A percentile compares a stretch with the other conserved stretches of the same genome.
phyloP scores from a whole-genome alignment of 2,888 invertebrate species.

The Adineta ricciae region DNA sequence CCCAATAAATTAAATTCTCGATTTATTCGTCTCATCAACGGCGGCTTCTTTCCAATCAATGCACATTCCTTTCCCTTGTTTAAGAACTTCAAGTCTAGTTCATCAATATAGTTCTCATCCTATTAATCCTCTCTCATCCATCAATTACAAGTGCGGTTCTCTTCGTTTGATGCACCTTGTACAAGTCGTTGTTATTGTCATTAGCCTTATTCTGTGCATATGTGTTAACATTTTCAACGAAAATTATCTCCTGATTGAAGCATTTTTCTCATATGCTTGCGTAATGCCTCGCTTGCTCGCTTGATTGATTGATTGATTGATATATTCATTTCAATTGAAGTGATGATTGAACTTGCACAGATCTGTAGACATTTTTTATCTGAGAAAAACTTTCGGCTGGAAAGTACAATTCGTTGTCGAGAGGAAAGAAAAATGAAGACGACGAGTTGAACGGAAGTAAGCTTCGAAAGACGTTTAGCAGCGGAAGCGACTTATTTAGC shows the following conservation, averaged over 20 bases:
- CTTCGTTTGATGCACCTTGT: not conserved
- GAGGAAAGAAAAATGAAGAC: not conserved
- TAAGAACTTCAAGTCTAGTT: not conserved
- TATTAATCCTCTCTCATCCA: constrained; percentile 13
- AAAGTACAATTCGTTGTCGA: constrained; percentile 13
- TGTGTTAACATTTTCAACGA: not conserved
- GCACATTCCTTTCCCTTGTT: not conserved
- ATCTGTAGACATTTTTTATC: not conserved
- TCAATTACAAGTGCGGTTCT: not conserved
- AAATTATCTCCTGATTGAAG: not conserved
- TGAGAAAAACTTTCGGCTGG: not conserved
- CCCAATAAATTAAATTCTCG: not conserved
- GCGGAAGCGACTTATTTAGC: constrained; percentile 15
- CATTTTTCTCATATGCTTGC: not conserved
- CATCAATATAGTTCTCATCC: constrained; percentile 2
- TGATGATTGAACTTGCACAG: not conserved
- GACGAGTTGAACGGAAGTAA: constrained; percentile 13
- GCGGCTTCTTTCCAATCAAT: constrained; percentile 4
- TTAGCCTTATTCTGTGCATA: not conserved
- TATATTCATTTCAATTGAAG: not conserved
- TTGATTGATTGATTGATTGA: not conserved
- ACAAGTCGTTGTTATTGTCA: not conserved
- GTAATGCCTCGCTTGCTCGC: not conserved
- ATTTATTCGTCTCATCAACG: not conserved
- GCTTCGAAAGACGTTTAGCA: constrained; percentile 9